Conservation (phyloP, 2,797 vertebrate species). For the Galaxias olidus region DNA sequence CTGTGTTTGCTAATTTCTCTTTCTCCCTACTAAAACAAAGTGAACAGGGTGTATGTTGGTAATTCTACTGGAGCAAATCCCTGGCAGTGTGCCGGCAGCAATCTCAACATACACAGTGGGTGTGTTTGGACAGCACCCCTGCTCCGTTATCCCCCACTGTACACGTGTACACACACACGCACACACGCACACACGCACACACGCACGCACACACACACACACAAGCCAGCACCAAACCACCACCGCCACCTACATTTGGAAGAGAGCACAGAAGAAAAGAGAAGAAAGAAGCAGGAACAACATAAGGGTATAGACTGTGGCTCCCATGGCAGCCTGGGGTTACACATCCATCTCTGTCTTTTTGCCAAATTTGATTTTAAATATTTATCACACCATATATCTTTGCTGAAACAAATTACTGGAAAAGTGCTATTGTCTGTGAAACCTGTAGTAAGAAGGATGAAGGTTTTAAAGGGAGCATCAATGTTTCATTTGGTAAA, state of each 20-base stretch:
- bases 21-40: slow-evolving; percentile 31
- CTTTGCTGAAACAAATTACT: slow-evolving; percentile 96
- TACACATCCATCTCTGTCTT: slow-evolving; percentile 97
- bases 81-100: slow-evolving; percentile 39
- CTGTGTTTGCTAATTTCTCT: slow-evolving; percentile 42
- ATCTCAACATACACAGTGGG: slow-evolving; percentile 45
- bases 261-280: neutral
- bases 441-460: slow-evolving; percentile 93
- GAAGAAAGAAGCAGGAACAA: slow-evolving; percentile 38
- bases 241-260: slow-evolving; percentile 5
- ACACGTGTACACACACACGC: neutral
- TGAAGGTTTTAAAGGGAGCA: slow-evolving; percentile 93
- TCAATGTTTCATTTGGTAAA: slow-evolving; percentile 99
- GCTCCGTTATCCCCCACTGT: slow-evolving; percentile 12
- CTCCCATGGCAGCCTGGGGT: slow-evolving; percentile 81
- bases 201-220: neutral
- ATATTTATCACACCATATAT: slow-evolving; percentile 99
- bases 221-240: slow-evolving; percentile 8
- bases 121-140: slow-evolving; percentile 45
- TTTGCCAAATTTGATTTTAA: slow-evolving; percentile 99
- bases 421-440: slow-evolving; percentile 98
- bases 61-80: slow-evolving; percentile 35
- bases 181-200: slow-evolving; percentile 1
- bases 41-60: slow-evolving; percentile 32
- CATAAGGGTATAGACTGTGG: slow-evolving; percentile 59